Base-by-base conservation (phyloP, 2,797 vertebrate species). In the Apogon hyalosoma region DNA sequence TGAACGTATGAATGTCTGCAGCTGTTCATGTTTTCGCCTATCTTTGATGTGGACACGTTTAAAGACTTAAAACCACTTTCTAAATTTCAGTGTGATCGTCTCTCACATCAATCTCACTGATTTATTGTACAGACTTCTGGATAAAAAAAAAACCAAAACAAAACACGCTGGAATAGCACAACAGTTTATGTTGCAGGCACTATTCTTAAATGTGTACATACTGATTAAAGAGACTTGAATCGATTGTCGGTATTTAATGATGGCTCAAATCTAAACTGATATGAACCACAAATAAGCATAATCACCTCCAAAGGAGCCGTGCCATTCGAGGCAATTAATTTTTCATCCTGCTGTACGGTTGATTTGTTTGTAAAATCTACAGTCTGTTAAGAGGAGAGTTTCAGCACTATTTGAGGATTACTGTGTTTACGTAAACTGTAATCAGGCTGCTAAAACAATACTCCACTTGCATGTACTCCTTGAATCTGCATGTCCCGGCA, bases 41-140 rank as follows among this genome's bases (percentile, higher is more conserved):
- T 33, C 13, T 40, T 56, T 57, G 16, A 11, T 45, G 10, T 31
- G 8, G 24, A 45, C 41, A 58, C 21, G 28, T 55, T 56, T 43
- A 16, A 16, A 6, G 41, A 6, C 33, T 36, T 36, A 36, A 36
- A 36, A 36, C 33, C 33, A 8, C 43, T 57, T 57, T 57, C 41
- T 33, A 45, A 45, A 33, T 45, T 45, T n/a, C 55, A 16, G n/a
- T 33, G 24, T 59, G 51, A 53, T 64, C 19, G 56, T 61, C 61
- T 63, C 24, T 55, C 31, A 48, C 54, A 78, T 68, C 49, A 80
- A 64, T 76, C 64, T 62, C n/a, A 45, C 2, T 60, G 52, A 68
- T 75, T 65, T 60, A 59, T 38, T 69, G 39, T 52, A 6, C 12
- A 48, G 49, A 55, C 16, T 52, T 24, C 12, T 52, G 36, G 55